Conservation (phyloP, 2,797 vertebrate species). For the Pterois miles region DNA sequence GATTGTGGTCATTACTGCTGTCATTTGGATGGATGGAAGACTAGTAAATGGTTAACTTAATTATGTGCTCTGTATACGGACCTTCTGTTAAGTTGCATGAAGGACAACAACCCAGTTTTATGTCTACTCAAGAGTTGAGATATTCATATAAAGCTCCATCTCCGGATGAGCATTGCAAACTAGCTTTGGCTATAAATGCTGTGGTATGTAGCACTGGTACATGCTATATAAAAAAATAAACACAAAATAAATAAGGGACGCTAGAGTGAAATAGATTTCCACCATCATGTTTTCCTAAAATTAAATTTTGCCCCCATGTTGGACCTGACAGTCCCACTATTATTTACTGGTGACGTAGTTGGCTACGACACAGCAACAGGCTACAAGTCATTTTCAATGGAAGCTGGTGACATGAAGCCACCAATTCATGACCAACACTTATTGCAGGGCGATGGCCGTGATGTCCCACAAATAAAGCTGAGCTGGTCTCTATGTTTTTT, state of each 20-base stretch:
- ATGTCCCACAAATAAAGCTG: no score
- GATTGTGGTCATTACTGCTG: slow-evolving; percentile 11
- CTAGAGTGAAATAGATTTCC: background rate
- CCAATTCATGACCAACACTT: no score
- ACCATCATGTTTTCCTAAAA: background rate
- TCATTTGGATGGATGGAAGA: slow-evolving; percentile 16
- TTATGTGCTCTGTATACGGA: background rate
- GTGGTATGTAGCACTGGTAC: background rate
- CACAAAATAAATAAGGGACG: background rate
- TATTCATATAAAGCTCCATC: background rate
- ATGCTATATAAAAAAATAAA: background rate
- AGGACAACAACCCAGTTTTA: background rate
- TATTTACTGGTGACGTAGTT: background rate
- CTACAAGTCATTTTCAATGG: no score
- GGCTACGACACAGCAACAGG: background rate
- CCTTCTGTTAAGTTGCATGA: background rate
- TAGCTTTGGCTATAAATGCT: background rate
- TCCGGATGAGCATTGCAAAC: background rate
- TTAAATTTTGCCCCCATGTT: no score
- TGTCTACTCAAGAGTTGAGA: no score
- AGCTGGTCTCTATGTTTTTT: no score
- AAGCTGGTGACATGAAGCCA: no score
- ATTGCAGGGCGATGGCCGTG: no score
- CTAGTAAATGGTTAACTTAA: slow-evolving; percentile 36
- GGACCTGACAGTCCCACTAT: background rate